A percentile compares a stretch with the other conserved stretches of the same genome.
These are phyloP conservation scores for Theristus sp. DNA, from an alignment of 2,888 invertebrate genomes.

Conservation along the genomic window DNA sequence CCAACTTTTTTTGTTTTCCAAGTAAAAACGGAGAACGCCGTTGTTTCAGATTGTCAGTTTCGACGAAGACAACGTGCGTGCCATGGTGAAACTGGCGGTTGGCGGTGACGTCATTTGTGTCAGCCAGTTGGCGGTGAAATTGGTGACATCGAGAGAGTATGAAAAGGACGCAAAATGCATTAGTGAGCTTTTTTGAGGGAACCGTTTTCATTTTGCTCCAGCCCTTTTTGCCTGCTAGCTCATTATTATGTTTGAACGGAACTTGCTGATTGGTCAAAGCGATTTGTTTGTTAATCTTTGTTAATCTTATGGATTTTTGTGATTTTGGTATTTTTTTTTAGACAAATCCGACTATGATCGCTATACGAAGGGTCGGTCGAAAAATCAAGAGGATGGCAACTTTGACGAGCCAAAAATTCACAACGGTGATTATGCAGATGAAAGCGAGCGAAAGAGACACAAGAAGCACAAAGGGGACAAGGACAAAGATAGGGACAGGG, in stretches of 20 bases:
- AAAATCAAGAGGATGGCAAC: background rate
- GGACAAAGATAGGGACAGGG: too few species aligned
- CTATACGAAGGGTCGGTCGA: background rate
- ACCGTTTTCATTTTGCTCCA: too few species aligned
- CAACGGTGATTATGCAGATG: too few species aligned
- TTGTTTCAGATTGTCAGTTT: constrained; percentile 58
- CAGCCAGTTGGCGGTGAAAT: constrained; percentile 41
- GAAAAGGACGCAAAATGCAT: constrained; percentile 63
- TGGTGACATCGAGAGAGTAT: constrained; percentile 58
- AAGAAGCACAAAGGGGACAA: too few species aligned
- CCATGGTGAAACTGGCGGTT: constrained; percentile 37
- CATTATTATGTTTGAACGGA: background rate
- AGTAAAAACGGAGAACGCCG: too few species aligned
- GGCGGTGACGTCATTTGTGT: constrained; percentile 10
- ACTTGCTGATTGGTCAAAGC: too few species aligned
- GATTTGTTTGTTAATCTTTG: background rate
- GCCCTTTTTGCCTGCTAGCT: too few species aligned
- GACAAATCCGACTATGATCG: background rate
- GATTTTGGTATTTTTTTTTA: background rate
- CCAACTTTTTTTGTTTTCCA: too few species aligned
- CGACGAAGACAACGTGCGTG: constrained; percentile 59
- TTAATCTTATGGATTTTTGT: background rate
- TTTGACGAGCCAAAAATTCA: too few species aligned
- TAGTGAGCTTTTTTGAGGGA: constrained; percentile 50
- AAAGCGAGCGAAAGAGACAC: too few species aligned